A percentile compares a stretch with the other conserved stretches of the same genome.
Conservation (phyloP, 2,888 invertebrate species). For the Euphydryas editha region DNA sequence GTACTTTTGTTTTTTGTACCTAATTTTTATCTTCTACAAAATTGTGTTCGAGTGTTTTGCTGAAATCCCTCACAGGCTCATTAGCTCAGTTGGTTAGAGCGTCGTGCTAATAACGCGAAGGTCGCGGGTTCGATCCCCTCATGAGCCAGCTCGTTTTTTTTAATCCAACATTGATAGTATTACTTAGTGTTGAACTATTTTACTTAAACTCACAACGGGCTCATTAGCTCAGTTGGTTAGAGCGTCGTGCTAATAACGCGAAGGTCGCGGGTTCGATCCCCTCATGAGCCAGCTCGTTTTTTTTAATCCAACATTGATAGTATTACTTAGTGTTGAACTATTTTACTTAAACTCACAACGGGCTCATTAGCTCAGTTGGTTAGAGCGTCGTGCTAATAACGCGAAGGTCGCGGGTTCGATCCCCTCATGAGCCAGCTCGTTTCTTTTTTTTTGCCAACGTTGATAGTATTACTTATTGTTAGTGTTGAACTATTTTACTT, state of each 20-base stretch:
- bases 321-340: too few species aligned
- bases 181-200: background rate
- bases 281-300: background rate
- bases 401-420: conserved; percentile 3
- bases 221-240: background rate
- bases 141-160: background rate
- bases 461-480: too few species aligned
- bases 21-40: too few species aligned
- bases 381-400: conserved; percentile 3
- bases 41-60: too few species aligned
- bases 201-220: background rate
- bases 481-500: background rate
- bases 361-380: background rate
- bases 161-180: background rate
- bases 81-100: conserved; percentile 5
- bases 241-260: conserved; percentile 3
- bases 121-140: conserved; percentile 3
- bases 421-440: background rate
- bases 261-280: conserved; percentile 3
- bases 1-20: too few species aligned
- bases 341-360: background rate
- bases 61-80: background rate
- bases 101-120: conserved; percentile 3
- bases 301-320: background rate
- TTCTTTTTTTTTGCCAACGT: background rate